Base-by-base conservation (phyloP, 2,797 vertebrate genomes). In the Trematomus bernacchii region DNA sequence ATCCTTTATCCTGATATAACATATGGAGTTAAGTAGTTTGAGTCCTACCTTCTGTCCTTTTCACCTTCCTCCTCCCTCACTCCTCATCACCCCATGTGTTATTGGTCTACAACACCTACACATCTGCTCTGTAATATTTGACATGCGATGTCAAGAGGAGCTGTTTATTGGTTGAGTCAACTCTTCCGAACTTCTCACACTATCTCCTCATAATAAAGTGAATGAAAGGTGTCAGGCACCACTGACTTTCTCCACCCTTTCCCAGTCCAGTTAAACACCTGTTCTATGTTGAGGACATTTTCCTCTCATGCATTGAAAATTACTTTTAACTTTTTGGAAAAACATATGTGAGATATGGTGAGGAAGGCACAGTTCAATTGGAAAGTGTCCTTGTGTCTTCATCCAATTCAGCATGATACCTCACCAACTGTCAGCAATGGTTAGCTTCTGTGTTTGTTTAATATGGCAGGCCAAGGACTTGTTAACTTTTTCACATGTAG, bases 371-470 rank as follows among this genome's bases (percentile, higher is more conserved):
- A 71, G 73, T 89, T 82, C 64, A 73, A 57, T 43, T 76, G 73
- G 73, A 72, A 77, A 74, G 75, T 87, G 60, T 82, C 83, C 69
- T 65, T 13, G 33, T 81, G 71, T 83, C 66, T 89, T 84, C 58
- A 40, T 82, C 60, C 76, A 73, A 19, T 84, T 82, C 59, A 61
- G 65, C 50, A 15, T 44, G 62, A 77, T 74, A 71, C 77, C 74
- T 87, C 79, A 75, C 61, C 61, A 73, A 72, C 82, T 88, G 89
- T 90, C 89, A 89, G 69, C 55, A 89, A 63, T 12, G 10, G 60
- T 89, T 85, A 89, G 71, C 75, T 84, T 86, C 84, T 82, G 76
- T 86, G 83, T 87, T 90, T 76, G 63, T 80, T 87, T 77, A 73
- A 76, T 19, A 62, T 76, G 27, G 53, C 71, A 67, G 53, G 76